phyloP scores from a whole-genome alignment of 2,113 vertebrate species.

The Arizona elegans region DNA sequence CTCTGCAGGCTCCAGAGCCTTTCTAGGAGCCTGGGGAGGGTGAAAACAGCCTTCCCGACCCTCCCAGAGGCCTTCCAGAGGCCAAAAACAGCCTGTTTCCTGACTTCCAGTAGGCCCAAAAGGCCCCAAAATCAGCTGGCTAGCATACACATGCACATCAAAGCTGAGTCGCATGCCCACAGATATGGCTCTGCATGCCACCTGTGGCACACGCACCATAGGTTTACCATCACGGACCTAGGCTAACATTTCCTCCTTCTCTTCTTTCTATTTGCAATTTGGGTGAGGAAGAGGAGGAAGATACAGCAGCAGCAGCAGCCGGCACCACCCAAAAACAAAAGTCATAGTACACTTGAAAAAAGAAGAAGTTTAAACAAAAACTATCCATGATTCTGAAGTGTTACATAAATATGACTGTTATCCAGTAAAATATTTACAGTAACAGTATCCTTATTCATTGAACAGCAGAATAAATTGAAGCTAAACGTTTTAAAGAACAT shows the following conservation, averaged over 20 bases:
- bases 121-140: no score
- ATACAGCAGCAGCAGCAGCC: neutral
- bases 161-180: no score
- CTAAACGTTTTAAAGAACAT: neutral
- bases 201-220: no score
- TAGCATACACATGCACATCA: no score
- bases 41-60: no score
- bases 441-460: slow-evolving; percentile 16
- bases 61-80: no score
- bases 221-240: neutral
- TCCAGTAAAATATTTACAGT: slow-evolving; percentile 45
- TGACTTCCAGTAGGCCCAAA: no score
- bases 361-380: neutral
- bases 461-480: slow-evolving; percentile 43
- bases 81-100: no score
- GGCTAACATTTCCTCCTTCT: neutral
- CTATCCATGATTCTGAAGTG: neutral
- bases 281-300: neutral
- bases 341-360: neutral
- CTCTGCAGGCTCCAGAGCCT: no score
- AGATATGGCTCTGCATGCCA: no score
- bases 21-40: no score
- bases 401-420: slow-evolving; percentile 41
- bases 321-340: neutral
- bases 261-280: neutral